A percentile compares a stretch with the other conserved stretches of the same genome.
Conservation (phyloP, 2,113 vertebrate species). For the Gasterosteus nipponicus region DNA sequence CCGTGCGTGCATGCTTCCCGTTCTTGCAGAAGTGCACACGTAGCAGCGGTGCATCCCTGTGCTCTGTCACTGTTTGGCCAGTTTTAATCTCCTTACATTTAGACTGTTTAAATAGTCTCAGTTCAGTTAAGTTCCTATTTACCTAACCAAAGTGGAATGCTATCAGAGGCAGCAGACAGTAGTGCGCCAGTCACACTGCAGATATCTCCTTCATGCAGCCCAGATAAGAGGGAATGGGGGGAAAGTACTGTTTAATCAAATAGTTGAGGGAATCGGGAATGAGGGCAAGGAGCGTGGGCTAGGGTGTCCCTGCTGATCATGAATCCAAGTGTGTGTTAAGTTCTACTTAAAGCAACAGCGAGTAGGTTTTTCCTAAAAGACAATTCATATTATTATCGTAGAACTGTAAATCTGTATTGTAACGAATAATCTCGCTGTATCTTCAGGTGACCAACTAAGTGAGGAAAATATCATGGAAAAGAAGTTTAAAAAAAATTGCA, state of each 20-base stretch:
- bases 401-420: too few species aligned
- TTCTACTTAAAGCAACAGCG: conserved; percentile 7
- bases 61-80: conserved; percentile 71
- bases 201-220: conserved; percentile 75
- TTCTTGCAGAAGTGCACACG: conserved; percentile 33
- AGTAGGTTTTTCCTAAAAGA: neutral
- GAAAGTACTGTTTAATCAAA: conserved; percentile 70
- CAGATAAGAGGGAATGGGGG: conserved; percentile 60
- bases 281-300: conserved; percentile 39
- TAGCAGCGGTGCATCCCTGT: conserved; percentile 32
- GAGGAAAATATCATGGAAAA: too few species aligned
- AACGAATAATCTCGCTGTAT: neutral
- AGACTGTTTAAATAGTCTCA: conserved; percentile 81
- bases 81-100: conserved; percentile 78
- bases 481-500: too few species aligned
- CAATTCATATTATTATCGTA: neutral
- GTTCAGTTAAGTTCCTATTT: conserved; percentile 79
- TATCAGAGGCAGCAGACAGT: conserved; percentile 71
- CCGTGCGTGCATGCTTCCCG: conserved; percentile 21
- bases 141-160: conserved; percentile 70
- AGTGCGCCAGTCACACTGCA: conserved; percentile 67
- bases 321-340: conserved; percentile 22
- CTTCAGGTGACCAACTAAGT: neutral
- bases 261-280: conserved; percentile 51
- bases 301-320: conserved; percentile 16